Conservation (phyloP, 2,888 invertebrate species). For the Diaprepes abbreviatus region DNA sequence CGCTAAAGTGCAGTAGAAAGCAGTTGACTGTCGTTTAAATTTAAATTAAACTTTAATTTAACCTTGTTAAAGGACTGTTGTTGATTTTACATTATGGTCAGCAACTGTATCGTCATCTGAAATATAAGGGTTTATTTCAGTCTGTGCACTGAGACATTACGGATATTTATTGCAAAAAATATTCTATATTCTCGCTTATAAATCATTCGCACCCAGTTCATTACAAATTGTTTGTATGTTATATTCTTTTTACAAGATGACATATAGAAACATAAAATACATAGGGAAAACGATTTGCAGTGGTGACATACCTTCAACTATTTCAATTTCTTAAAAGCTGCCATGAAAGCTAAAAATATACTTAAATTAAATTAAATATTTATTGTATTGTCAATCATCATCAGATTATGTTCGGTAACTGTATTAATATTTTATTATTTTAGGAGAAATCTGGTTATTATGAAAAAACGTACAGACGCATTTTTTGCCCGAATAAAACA, state of each 20-base stretch:
- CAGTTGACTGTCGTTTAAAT: too few species aligned
- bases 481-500: too few species aligned
- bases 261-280: neutral
- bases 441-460: neutral
- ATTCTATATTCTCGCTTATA: neutral
- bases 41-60: too few species aligned
- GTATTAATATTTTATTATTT: neutral
- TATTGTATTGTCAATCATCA: neutral
- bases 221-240: neutral
- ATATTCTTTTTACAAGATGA: neutral
- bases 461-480: too few species aligned
- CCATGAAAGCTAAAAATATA: too few species aligned
- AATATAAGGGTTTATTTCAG: too few species aligned
- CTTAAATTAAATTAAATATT: constrained; percentile 1
- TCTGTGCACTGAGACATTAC: too few species aligned
- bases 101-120: too few species aligned
- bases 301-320: neutral
- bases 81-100: too few species aligned
- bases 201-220: neutral
- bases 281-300: neutral
- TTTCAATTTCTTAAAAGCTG: neutral
- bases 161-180: neutral
- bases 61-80: too few species aligned
- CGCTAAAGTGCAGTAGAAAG: too few species aligned
- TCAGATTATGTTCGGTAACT: too few species aligned